Conservation (phyloP, 2,888 invertebrate species). For the Calliphora vomitoria region DNA sequence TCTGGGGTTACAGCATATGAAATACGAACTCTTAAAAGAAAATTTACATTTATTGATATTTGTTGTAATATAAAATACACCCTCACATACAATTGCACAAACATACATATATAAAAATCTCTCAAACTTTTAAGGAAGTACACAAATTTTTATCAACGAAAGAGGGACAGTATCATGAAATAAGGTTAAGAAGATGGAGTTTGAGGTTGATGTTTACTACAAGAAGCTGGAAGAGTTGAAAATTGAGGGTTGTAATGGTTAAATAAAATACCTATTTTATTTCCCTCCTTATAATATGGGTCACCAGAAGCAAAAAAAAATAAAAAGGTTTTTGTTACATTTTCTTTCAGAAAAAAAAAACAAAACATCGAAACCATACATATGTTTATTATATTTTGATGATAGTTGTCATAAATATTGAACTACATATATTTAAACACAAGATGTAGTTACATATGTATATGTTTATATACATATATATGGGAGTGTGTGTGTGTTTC, state of each 20-base stretch:
- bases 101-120: not conserved
- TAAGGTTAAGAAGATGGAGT: not conserved
- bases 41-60: slow-evolving; percentile 65
- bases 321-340: slow-evolving; percentile 48
- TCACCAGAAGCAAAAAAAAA: slow-evolving; percentile 28
- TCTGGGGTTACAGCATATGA: slow-evolving; percentile 31
- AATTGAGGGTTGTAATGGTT: slow-evolving; percentile 40
- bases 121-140: slow-evolving; percentile 21
- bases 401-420: slow-evolving; percentile 68
- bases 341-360: not conserved
- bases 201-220: slow-evolving; percentile 3
- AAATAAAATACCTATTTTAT: slow-evolving; percentile 47
- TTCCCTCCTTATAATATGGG: slow-evolving; percentile 36
- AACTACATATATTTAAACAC: slow-evolving; percentile 45
- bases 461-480: not conserved
- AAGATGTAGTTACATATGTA: slow-evolving; percentile 8
- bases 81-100: not conserved
- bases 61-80: slow-evolving; percentile 43
- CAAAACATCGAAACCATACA: slow-evolving; percentile 16
- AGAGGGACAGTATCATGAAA: not conserved
- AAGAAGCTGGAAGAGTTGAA: slow-evolving; percentile 14
- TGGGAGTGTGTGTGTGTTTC: slow-evolving; percentile 9
- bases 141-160: not conserved
- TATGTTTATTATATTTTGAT: slow-evolving; percentile 59
- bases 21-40: slow-evolving; percentile 48